These are phyloP conservation scores for Cataglyphis altisquamis DNA, from an alignment of 2,888 invertebrate species.

Conservation along the genomic window DNA sequence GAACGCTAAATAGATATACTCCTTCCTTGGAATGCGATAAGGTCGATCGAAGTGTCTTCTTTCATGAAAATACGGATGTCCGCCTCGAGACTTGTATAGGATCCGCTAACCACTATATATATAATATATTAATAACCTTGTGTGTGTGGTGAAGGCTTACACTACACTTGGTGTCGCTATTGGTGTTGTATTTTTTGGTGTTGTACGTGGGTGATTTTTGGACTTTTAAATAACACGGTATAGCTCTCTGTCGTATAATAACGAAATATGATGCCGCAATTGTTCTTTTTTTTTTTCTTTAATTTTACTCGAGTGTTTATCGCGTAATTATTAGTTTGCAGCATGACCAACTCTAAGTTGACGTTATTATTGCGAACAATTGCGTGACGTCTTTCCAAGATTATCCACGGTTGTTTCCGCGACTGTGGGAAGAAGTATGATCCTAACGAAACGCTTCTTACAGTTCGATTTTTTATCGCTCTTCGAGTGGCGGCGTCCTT, in stretches of 20 bases:
- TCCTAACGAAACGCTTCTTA: background rate
- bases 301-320: conserved; percentile 2
- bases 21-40: conserved; percentile 45
- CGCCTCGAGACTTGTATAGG: conserved; percentile 65
- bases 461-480: conserved; percentile 5
- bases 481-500: background rate
- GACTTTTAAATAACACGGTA: conserved; percentile 80
- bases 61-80: conserved; percentile 46
- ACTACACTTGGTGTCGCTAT: conserved; percentile 86
- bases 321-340: conserved; percentile 2
- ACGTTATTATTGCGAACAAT: no score
- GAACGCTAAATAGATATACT: conserved; percentile 4
- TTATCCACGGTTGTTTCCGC: background rate
- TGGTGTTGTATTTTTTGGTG: conserved; percentile 85
- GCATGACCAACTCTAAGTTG: conserved; percentile 3
- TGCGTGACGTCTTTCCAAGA: background rate
- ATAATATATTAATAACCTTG: conserved; percentile 83
- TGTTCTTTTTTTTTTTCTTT: background rate
- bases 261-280: conserved; percentile 3
- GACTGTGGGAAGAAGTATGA: background rate
- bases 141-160: conserved; percentile 85
- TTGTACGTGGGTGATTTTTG: conserved; percentile 83
- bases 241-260: conserved; percentile 69
- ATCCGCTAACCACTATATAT: conserved; percentile 72
- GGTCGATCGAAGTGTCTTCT: conserved; percentile 37